Conservation (phyloP, 1,140 invertebrate genomes). For the Aphis craccivora region DNA sequence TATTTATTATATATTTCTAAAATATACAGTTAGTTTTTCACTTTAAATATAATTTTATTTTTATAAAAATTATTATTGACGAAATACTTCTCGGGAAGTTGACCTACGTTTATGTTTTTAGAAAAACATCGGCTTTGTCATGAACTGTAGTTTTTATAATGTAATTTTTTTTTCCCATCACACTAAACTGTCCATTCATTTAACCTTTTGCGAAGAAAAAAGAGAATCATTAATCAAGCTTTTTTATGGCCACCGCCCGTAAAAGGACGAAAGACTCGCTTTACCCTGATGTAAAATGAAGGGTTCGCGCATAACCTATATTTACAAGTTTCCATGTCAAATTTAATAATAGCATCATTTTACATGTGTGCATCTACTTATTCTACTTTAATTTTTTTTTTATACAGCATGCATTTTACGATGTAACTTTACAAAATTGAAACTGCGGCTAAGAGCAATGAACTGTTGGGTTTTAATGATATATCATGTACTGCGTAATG, state of each 20-base stretch:
- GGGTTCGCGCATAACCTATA: background rate
- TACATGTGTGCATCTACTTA: background rate
- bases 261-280: constrained; percentile 12
- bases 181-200: constrained; percentile 40
- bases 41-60: background rate
- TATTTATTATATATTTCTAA: background rate
- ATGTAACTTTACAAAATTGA: background rate
- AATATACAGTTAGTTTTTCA: background rate
- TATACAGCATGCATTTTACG: background rate
- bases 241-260: constrained; percentile 10
- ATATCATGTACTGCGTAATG: background rate
- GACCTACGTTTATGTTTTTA: background rate
- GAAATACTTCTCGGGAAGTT: background rate
- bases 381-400: background rate
- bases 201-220: constrained; percentile 26
- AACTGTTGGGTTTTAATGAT: constrained; percentile 48
- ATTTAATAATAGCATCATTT: constrained; percentile 53
- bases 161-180: background rate
- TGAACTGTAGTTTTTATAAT: background rate
- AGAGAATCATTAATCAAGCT: constrained; percentile 47
- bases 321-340: constrained; percentile 47
- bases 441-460: constrained; percentile 42
- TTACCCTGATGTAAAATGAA: constrained; percentile 10
- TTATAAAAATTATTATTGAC: background rate
- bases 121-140: background rate